These are phyloP conservation scores for Himantopus leucocephalus DNA, from an alignment of 2,113 vertebrate genomes.

Conservation along the genomic window DNA sequence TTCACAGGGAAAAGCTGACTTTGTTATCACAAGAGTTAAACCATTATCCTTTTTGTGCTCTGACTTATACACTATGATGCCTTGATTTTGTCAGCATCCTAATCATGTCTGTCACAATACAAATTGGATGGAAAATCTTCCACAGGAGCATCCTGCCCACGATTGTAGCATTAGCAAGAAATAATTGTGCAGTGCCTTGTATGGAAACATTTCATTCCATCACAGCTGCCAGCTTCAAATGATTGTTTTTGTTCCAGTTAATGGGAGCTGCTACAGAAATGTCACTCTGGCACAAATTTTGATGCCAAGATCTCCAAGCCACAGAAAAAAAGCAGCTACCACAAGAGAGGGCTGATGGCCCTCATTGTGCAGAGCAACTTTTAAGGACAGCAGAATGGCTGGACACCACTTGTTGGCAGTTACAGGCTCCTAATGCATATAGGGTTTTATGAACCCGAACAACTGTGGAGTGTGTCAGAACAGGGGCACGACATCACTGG, in stretches of 20 bases:
- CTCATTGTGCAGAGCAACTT: neutral
- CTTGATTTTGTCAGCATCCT: neutral
- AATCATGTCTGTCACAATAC: neutral
- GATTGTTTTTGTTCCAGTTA: neutral
- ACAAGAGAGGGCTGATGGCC: neutral
- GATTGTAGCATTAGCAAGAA: neutral
- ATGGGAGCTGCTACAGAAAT: neutral
- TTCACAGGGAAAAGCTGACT: neutral
- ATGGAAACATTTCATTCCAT: neutral
- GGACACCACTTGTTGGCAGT: fast-evolving
- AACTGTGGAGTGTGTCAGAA: neutral
- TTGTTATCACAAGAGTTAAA: neutral
- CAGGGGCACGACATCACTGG: neutral
- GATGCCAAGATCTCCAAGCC: neutral
- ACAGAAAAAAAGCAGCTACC: neutral
- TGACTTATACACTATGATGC: neutral
- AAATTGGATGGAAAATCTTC: neutral
- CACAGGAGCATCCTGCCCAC: neutral
- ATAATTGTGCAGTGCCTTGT: neutral
- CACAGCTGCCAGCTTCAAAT: neutral
- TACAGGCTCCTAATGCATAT: fast-evolving
- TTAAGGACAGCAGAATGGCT: neutral
- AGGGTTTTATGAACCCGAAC: neutral
- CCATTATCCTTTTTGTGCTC: neutral
- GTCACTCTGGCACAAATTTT: neutral